Percentiles rank a stretch among this genome's conserved stretches.
Evolutionary conservation across 2,113 vertebrate species (phyloP).

Genomic region (Himantopus leucocephalus): DNA sequence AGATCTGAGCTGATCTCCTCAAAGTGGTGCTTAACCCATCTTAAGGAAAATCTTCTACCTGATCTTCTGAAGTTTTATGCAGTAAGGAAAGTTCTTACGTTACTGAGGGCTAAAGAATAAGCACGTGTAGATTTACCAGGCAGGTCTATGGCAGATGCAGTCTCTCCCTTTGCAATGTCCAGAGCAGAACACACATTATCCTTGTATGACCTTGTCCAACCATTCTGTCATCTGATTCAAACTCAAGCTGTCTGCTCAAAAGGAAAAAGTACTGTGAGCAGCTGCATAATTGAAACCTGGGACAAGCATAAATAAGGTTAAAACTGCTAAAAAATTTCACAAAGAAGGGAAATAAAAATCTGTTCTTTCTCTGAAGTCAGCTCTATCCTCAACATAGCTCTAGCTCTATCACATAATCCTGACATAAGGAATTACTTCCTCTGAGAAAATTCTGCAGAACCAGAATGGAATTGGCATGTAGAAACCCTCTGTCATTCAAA

Average conservation of each 20-base stretch:
- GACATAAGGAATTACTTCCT: not conserved
- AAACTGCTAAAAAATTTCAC: not conserved
- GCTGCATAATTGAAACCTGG: not conserved
- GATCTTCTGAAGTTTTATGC: not conserved
- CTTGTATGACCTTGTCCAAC: not conserved
- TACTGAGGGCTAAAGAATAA: not conserved
- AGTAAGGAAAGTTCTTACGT: not conserved
- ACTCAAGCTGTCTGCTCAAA: not conserved
- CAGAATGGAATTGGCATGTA: not conserved
- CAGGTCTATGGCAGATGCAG: not conserved
- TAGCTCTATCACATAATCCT: not conserved
- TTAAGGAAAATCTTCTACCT: not conserved
- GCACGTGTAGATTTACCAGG: not conserved
- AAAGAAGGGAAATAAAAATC: not conserved
- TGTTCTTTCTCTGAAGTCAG: not conserved
- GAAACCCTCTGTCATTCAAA: not conserved
- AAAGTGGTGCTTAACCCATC: not conserved
- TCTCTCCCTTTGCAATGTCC: not conserved
- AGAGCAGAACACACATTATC: not conserved
- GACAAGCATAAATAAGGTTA: not conserved
- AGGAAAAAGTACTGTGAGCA: not conserved
- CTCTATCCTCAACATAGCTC: not conserved
- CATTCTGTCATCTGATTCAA: not conserved
- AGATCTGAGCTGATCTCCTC: not conserved
- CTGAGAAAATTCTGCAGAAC: not conserved